These are phyloP conservation scores for Pelosia muscerda DNA, from an alignment of 2,888 invertebrate species.

Conservation along the genomic window DNA sequence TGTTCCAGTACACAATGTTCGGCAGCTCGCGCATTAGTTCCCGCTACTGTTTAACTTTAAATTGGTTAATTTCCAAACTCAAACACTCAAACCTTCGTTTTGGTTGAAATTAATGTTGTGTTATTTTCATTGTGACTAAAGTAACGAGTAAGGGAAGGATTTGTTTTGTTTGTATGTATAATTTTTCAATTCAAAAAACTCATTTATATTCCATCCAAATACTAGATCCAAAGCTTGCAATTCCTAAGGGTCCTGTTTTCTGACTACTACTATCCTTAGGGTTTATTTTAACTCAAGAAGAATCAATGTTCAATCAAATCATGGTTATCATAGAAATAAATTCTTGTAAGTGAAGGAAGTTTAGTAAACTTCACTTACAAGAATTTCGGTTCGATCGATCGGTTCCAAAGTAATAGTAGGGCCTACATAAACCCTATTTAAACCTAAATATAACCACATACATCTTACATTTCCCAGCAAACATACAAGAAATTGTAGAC, in stretches of 20 bases:
- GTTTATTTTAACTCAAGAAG: too few relatives aligned
- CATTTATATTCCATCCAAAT: background rate
- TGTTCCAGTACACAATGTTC: slow-evolving; percentile 17
- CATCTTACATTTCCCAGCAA: background rate
- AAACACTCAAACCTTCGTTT: slow-evolving; percentile 22
- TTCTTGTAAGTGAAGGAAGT: too few relatives aligned
- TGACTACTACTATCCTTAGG: too few relatives aligned
- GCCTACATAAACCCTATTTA: background rate
- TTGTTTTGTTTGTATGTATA: background rate
- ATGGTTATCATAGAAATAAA: too few relatives aligned
- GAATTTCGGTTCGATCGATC: too few relatives aligned
- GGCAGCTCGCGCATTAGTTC: slow-evolving; percentile 28
- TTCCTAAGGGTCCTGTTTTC: too few relatives aligned
- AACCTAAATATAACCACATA: background rate
- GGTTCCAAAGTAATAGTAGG: too few relatives aligned
- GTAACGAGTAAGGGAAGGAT: background rate
- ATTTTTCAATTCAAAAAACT: background rate
- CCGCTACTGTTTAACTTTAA: slow-evolving; percentile 28
- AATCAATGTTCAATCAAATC: too few relatives aligned
- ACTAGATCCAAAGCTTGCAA: too few relatives aligned
- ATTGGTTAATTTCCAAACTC: slow-evolving; percentile 35
- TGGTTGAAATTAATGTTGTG: slow-evolving; percentile 19
- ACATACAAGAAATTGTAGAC: slow-evolving; percentile 3
- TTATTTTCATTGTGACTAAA: slow-evolving; percentile 10
- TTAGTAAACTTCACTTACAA: too few relatives aligned